Conservation (phyloP, 35 echinoderm and acorn worm species). For the Heliocidaris tuberculata region DNA sequence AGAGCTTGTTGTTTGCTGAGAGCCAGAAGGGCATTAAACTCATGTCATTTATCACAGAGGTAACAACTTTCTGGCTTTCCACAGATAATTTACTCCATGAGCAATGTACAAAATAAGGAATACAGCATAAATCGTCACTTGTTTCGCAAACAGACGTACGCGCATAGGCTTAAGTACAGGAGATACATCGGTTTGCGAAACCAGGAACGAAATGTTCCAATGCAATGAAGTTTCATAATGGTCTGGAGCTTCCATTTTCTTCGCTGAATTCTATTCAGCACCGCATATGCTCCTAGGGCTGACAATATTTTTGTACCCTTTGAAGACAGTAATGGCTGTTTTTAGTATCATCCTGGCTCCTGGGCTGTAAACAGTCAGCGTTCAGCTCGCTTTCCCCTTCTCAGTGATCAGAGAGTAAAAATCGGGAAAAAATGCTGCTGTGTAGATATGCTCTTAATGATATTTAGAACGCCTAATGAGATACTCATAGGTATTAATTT, state of each 20-base stretch:
- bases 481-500: conserved; percentile 8
- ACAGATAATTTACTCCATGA: background rate
- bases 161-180: no score
- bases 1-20: no score
- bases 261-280: background rate
- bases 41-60: background rate
- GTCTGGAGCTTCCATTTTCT: background rate
- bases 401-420: background rate
- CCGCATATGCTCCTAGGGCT: background rate
- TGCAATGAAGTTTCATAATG: background rate
- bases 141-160: no score
- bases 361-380: background rate
- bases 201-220: no score
- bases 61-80: background rate
- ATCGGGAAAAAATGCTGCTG: background rate
- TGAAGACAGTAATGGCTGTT: background rate
- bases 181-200: no score
- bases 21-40: background rate
- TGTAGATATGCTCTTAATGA: background rate
- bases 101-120: background rate
- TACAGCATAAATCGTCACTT: no score
- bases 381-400: background rate
- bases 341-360: background rate
- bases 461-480: conserved; percentile 34
- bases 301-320: conserved; percentile 2